These are phyloP conservation scores for Apodemus speciosus DNA, from an alignment of 2,113 vertebrate genomes.

Conservation along the genomic window DNA sequence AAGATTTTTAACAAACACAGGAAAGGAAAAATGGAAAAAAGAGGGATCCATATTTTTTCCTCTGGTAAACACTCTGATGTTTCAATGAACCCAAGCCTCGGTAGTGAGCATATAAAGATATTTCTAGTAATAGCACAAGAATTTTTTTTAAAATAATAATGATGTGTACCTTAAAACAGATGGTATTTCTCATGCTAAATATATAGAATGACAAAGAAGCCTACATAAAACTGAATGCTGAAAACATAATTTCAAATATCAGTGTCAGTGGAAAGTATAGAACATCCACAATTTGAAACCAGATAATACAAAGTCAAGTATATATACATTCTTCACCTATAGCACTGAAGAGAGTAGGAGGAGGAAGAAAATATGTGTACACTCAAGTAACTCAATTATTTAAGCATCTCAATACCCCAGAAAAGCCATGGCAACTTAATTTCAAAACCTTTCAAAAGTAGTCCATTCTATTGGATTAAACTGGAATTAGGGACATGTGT, in stretches of 20 bases:
- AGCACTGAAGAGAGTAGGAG: not conserved
- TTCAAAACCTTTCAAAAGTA: slow-evolving; percentile 53
- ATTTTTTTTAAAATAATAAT: slow-evolving; percentile 18
- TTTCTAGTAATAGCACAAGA: not conserved
- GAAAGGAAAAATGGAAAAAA: not conserved
- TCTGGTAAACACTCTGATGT: not conserved
- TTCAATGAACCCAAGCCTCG: slow-evolving; percentile 30
- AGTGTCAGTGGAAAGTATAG: slow-evolving; percentile 13
- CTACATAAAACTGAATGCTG: not conserved
- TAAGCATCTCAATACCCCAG: slow-evolving; percentile 54
- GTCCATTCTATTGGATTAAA: slow-evolving; percentile 51
- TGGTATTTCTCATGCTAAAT: slow-evolving; percentile 20
- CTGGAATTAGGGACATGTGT: slow-evolving; percentile 46
- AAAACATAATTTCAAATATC: slow-evolving; percentile 22
- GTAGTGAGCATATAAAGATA: not conserved
- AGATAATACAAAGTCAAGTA: slow-evolving; percentile 29
- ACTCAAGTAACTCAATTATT: not conserved
- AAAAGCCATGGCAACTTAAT: slow-evolving; percentile 61
- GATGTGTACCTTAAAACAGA: slow-evolving; percentile 28
- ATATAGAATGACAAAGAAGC: not conserved
- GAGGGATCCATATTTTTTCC: not conserved
- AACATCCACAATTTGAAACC: not conserved
- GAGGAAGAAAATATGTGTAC: not conserved
- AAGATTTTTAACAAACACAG: not conserved
- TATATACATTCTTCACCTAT: not conserved